Base-by-base conservation (phyloP, 2,888 invertebrate genomes). In the Vanessa cardui region DNA sequence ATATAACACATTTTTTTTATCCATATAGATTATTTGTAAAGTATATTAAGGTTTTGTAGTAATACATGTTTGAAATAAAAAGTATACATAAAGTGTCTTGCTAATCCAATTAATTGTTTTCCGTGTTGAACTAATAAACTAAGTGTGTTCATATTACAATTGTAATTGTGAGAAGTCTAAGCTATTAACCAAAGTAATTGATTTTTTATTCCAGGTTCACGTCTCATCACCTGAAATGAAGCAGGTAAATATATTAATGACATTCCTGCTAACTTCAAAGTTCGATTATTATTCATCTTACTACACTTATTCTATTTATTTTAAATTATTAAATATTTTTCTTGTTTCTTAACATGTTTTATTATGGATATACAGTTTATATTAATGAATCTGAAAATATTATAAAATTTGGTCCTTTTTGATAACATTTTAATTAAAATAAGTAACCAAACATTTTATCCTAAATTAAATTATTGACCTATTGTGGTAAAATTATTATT, bases 201-300 rank as follows among this genome's bases (percentile, higher is more conserved):
- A 62, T 75, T 76, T 74, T 67, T 76, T 74, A 73, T 92, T 93
- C 72, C 92, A 93, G 93, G 93, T 88, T 84, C 93, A 93, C 89
- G 82, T 88, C 81, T 80, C 91, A 74, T 83, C 92, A 78, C 90
- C 92, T 83, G 93, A 93, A 86, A 93, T 93, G 93, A 93, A 93
- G 89, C 93, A 93, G 93, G 93, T 93, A 92, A 87, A 74, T 79
- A 64, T 58, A 49, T 44, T 26, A 20, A 31, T 44, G 8, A 46
- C 12, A 33, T 33, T 39, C 12, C 26, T 47, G 16, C n/a, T n/a
- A 6, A 46, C n/a, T n/a, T n/a, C 6, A 16, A n/a, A 46, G 6
- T 46, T 46, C 46, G 4, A 46, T 5, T n/a, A 39, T 39, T 39
- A 39, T 3, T 12, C 12, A 12, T 39, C 39, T 39, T 12, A 39